Base-by-base conservation (phyloP, 2,113 vertebrate genomes). In the Thermophis baileyi region DNA sequence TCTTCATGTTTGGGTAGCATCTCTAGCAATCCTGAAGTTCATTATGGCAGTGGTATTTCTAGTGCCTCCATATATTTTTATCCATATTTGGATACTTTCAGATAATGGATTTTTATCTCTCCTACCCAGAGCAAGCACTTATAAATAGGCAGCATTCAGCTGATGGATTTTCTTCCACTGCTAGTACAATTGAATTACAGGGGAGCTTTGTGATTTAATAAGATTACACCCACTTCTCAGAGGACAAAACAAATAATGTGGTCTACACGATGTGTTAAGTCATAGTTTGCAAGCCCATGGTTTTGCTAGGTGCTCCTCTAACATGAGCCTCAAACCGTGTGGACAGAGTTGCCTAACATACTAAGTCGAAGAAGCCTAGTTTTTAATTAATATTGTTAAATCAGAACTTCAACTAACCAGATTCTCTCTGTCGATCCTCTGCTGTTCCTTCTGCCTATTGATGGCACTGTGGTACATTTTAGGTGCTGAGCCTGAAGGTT, bases 391-490 rank as follows among this genome's bases (percentile, higher is more conserved):
- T 44, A 44, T 90, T 81, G 91, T 16, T 54, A 14, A 94, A 44
- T 2, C 87, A 81, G 40, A 85, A 40, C 27, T 60, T 87, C 91
- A 93, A 96, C 98, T 98, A 94, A 99, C 99, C 98, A 99, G 93
- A 96, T 99, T 99, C 86, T 99, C 99, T 94, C 97, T 98, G 93
- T 99, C 98, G 74, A 99, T 99, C 91, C 99, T 98, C 85, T 98
- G 98, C 50, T 99, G 99, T 90, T 99, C 98, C 50, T 97, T 98
- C 90, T 99, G 98, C 93, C 99, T 98, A 97, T 99, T 99, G 94
- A 99, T 95, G 89, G 98, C 98, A 90, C 96, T 99, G 95, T 99
- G 98, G 94, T 98, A 98, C 40, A 98, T 92, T 44, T 96, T 98
- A n/a, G 95, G 60, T 1, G 96, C 49, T 0, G 97, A 96, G 1